phyloP scores from a whole-genome alignment of 2,888 invertebrate species.

The Phaedon cochleariae region DNA sequence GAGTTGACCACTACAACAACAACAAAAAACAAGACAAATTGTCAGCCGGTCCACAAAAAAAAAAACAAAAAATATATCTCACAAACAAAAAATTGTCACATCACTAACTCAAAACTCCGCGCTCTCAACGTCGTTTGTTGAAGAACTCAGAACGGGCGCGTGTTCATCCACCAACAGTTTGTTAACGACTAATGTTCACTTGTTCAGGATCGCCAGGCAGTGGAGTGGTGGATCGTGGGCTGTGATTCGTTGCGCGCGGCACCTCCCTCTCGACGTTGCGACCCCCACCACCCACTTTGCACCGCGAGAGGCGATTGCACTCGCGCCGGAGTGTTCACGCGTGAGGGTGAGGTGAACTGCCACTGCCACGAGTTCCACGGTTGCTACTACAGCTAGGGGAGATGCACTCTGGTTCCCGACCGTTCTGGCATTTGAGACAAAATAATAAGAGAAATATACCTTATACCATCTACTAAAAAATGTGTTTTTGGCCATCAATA shows the following conservation, averaged over 20 bases:
- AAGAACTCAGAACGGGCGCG: conserved; percentile 14
- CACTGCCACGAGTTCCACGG: background rate
- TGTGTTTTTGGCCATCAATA: no score
- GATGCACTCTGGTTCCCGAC: no score
- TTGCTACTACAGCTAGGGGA: background rate
- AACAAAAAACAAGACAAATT: conserved; percentile 22
- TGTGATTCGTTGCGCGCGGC: conserved; percentile 57
- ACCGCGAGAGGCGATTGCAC: conserved; percentile 45
- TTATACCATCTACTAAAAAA: no score
- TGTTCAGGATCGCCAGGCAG: conserved; percentile 44
- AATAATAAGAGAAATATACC: no score
- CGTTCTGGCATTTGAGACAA: no score
- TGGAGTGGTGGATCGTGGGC: conserved; percentile 56
- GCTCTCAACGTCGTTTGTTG: conserved; percentile 20
- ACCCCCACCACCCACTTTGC: conserved; percentile 55
- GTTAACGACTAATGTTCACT: conserved; percentile 49
- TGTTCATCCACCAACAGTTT: conserved; percentile 44
- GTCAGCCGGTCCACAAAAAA: conserved; percentile 38
- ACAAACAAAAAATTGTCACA: conserved; percentile 46
- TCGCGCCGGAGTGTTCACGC: conserved; percentile 21
- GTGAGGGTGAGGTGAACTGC: background rate
- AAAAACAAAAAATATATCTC: conserved; percentile 36
- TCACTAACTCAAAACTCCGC: conserved; percentile 38
- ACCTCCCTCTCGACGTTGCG: conserved; percentile 55
- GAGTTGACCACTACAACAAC: conserved; percentile 14